Evolutionary conservation across 64 coral and sea anemone species (phyloP), one percentile per base, ranked within the genome.

Genomic region (Trachythela sp.): DNA sequence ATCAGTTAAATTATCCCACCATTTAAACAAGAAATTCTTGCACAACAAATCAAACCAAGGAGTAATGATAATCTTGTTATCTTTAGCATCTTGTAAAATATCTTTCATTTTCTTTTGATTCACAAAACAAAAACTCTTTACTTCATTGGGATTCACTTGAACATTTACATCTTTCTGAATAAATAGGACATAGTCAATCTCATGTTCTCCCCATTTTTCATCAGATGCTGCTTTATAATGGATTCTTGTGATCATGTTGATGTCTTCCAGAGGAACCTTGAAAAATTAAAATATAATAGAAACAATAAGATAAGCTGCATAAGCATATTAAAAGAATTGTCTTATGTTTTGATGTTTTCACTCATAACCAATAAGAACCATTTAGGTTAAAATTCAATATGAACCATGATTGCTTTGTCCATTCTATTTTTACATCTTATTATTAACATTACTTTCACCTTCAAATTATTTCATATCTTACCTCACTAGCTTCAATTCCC

Each of bases 21-120:
- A 99, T 56, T 54, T 59, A 49, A 93, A 99, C 29, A 99, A 88
- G 29, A 90, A 80, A 24, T 89, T 70, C 64, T 85, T 37, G 39
- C 85, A 86, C 70, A 99, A 94, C 72, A 99, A 54, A 43, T 93
- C 94, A 43, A 99, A 94, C 96, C 96, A 99, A 42, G 96, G 96
- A 8, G 96, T 99, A 9, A 99, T 84, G 15, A 90, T 41, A 0
- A 56, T 42, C 1, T 60, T 83, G 5, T 83, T 84, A 15, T 87
- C 31, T 15, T 90, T 84, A 36, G 91, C 83, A 5, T 92, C 92
- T 68, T 85, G 58, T 29, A 99, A 48, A 33, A 99, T 87, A 31
- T 95, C 89, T 48, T 39, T 83, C 7, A 99, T 83, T 54, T 91
- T 70, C 52, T 56, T 85, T 49, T 94, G 93, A 84, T 64, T 89